These are phyloP conservation scores for Gobius niger DNA, from an alignment of 2,113 vertebrate species.

Conservation along the genomic window DNA sequence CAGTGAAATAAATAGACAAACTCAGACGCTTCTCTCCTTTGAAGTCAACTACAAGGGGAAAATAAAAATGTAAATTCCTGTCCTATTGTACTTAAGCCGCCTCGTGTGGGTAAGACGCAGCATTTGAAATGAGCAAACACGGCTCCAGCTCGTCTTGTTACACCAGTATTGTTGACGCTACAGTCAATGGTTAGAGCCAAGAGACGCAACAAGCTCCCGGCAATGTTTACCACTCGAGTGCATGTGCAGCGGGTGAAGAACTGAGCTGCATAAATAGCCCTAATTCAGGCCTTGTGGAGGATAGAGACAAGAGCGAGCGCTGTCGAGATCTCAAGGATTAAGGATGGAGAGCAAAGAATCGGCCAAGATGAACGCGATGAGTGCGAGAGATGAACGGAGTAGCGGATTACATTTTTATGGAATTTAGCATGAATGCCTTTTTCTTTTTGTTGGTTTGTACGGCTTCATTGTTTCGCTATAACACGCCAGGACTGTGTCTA, in stretches of 20 bases:
- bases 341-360: conserved; percentile 15
- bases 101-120: conserved; percentile 18
- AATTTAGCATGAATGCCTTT: too few relatives aligned
- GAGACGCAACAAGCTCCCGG: conserved; percentile 38
- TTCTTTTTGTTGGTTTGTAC: too few relatives aligned
- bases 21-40: conserved; percentile 19
- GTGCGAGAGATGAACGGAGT: conserved; percentile 15
- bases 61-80: conserved; percentile 32
- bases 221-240: conserved; percentile 52
- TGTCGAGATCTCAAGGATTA: conserved; percentile 37
- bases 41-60: conserved; percentile 18
- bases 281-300: conserved; percentile 27
- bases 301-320: conserved; percentile 6
- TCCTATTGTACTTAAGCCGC: conserved; percentile 13
- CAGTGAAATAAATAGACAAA: conserved; percentile 4
- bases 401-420: conserved; percentile 9
- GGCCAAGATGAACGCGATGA: conserved; percentile 9
- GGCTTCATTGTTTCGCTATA: too few relatives aligned
- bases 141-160: not conserved
- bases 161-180: conserved; percentile 3
- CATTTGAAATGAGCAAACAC: conserved; percentile 44
- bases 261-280: conserved; percentile 41
- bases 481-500: too few relatives aligned
- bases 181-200: conserved; percentile 15
- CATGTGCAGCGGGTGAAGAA: conserved; percentile 12